A percentile compares a stretch with the other conserved stretches of the same genome.
Conservation (phyloP, 2,113 vertebrate genomes). For the Elephantulus edwardii region DNA sequence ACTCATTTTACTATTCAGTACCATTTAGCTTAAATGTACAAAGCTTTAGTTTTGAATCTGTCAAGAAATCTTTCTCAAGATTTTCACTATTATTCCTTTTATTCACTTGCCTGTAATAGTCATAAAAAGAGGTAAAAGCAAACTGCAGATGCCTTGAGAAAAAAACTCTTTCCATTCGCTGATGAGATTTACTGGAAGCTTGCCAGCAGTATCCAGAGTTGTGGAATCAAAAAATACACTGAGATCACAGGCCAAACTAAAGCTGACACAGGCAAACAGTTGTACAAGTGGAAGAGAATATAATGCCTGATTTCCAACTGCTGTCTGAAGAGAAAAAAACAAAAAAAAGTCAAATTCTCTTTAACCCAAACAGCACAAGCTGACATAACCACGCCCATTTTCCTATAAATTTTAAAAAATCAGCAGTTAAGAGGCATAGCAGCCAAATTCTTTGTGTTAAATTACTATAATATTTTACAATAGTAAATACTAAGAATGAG, state of each 20-base stretch:
- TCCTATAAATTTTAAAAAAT: conserved; percentile 18
- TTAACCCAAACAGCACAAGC: background rate
- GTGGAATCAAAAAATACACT: conserved; percentile 89
- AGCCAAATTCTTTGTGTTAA: conserved; percentile 25
- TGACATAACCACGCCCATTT: background rate
- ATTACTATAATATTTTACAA: conserved; percentile 14
- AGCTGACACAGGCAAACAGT: conserved; percentile 92
- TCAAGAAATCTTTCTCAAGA: background rate
- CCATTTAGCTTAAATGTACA: background rate
- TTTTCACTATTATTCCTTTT: background rate
- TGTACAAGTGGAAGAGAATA: conserved; percentile 91
- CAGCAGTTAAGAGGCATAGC: background rate
- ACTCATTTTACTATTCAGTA: background rate
- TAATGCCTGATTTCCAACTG: conserved; percentile 86
- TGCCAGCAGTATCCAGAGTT: conserved; percentile 79
- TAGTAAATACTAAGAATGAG: conserved; percentile 26
- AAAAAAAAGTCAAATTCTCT: conserved; percentile 7
- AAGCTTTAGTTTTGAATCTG: background rate
- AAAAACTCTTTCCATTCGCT: conserved; percentile 97
- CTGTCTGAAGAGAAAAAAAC: conserved; percentile 86
- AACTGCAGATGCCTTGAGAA: conserved; percentile 91
- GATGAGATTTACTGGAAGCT: conserved; percentile 88
- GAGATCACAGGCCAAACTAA: conserved; percentile 88
- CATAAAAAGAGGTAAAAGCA: conserved; percentile 92
- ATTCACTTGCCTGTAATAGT: conserved; percentile 89